Evolutionary conservation across 1,140 invertebrate species (phyloP).

Genomic region (Cepaea nemoralis): DNA sequence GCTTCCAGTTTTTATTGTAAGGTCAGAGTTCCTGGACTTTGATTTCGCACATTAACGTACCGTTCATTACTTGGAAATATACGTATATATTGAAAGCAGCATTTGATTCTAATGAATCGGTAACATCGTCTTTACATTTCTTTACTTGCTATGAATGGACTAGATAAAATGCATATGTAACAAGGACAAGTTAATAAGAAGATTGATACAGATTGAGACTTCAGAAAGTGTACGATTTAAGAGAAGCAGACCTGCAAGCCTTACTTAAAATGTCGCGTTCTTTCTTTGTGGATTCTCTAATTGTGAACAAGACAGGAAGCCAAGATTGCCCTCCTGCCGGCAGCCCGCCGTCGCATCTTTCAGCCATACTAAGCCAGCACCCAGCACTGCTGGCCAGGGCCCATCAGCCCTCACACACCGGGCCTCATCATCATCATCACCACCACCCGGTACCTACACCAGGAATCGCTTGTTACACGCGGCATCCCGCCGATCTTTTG

Average conservation of each 20-base stretch:
- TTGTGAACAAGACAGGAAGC: conserved; percentile 47
- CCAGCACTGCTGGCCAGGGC: conserved; percentile 22
- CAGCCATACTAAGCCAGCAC: neutral
- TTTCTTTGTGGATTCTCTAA: conserved; percentile 53
- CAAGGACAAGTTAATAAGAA: too few species aligned
- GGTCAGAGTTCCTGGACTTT: too few species aligned
- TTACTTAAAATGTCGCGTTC: conserved; percentile 46
- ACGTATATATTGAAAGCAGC: too few species aligned
- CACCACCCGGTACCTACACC: conserved; percentile 12
- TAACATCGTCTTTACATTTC: too few species aligned
- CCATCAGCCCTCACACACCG: neutral
- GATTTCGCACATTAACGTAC: too few species aligned
- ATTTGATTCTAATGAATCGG: too few species aligned
- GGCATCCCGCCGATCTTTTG: conserved; percentile 44
- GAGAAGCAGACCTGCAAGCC: neutral
- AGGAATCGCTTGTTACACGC: conserved; percentile 39
- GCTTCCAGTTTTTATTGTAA: too few species aligned
- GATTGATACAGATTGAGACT: too few species aligned
- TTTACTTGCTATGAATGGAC: too few species aligned
- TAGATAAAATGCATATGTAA: too few species aligned
- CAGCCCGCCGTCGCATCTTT: neutral
- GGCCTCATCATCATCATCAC: conserved; percentile 10
- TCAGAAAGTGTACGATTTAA: neutral
- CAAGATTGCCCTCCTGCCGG: neutral
- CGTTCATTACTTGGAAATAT: too few species aligned